A percentile compares a stretch with the other conserved stretches of the same genome.
Evolutionary conservation across 64 coral and sea anemone genomes (phyloP).

Genomic region (Exaiptasia diaphana): DNA sequence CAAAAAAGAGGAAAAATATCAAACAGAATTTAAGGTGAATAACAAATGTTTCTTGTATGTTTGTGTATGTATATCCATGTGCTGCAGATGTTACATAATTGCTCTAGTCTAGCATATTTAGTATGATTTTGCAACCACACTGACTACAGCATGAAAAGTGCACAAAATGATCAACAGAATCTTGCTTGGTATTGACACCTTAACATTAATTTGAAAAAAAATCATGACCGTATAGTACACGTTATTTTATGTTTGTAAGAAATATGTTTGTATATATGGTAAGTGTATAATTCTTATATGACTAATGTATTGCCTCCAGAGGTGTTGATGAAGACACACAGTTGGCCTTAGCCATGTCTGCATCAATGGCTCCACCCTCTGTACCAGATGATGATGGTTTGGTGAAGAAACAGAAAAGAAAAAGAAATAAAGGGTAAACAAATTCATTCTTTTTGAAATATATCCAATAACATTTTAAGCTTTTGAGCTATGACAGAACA

Average conservation of each 20-base stretch:
- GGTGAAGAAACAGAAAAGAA: conserved; percentile 1
- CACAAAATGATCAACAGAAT: no score
- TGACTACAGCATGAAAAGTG: no score
- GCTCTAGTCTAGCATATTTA: no score
- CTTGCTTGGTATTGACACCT: no score
- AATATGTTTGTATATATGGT: not conserved
- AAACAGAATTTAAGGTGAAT: not conserved
- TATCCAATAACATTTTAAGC: no score
- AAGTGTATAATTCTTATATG: not conserved
- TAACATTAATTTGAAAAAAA: no score
- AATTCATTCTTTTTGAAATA: no score
- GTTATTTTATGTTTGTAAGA: not conserved
- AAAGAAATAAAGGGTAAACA: conserved; percentile 65
- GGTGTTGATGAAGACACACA: conserved; percentile 87
- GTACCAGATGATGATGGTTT: not conserved
- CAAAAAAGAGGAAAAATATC: conserved; percentile 23
- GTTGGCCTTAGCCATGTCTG: conserved; percentile 88
- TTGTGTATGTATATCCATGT: not conserved
- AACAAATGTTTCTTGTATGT: not conserved
- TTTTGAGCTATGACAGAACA: no score
- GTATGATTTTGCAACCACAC: no score
- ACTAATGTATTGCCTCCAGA: conserved; percentile 5
- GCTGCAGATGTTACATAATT: no score
- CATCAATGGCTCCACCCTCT: conserved; percentile 67
- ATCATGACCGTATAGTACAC: no score